phyloP scores from a whole-genome alignment of 2,888 invertebrate genomes.

The Himalopsyche kuldschensis region DNA sequence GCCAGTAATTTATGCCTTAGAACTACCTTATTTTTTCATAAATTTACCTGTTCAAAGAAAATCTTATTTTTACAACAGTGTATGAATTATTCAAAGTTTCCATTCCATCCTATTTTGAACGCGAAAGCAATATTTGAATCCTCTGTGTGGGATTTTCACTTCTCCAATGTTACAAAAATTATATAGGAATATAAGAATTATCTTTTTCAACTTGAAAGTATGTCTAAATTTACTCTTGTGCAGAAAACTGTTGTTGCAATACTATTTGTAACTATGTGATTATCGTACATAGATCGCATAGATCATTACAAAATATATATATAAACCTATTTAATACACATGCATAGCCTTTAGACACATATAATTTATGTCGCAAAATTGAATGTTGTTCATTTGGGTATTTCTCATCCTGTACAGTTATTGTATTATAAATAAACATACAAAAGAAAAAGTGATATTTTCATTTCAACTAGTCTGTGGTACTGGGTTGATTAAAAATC shows the following conservation, averaged over 20 bases:
- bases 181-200: neutral
- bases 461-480: neutral
- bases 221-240: neutral
- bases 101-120: neutral
- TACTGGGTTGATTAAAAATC: too few species aligned
- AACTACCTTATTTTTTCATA: neutral
- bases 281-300: neutral
- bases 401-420: neutral
- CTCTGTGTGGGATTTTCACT: neutral
- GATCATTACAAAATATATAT: neutral
- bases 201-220: neutral
- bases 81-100: neutral
- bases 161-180: neutral
- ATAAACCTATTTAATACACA: neutral
- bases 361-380: conserved; percentile 6
- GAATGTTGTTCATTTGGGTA: neutral
- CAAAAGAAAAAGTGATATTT: neutral
- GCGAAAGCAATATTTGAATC: neutral
- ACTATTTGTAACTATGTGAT: neutral
- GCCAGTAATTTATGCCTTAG: neutral
- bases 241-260: neutral
- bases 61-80: neutral
- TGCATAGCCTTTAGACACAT: conserved; percentile 1
- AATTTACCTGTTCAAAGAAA: neutral
- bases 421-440: neutral